Conservation (phyloP, 1,140 invertebrate genomes). For the Drosophila kepulauana region DNA sequence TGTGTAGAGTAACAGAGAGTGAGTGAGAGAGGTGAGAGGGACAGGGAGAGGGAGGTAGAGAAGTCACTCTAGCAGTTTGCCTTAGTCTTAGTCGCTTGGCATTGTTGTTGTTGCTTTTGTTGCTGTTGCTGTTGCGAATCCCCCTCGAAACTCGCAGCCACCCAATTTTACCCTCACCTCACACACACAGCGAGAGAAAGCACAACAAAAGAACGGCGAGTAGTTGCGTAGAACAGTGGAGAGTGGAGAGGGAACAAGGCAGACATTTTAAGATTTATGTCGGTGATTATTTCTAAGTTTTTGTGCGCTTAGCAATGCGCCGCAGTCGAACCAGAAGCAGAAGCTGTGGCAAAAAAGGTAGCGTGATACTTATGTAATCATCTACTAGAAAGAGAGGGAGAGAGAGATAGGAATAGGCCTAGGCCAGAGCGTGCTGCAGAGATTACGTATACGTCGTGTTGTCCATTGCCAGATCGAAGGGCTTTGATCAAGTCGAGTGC, state of each 20-base stretch:
- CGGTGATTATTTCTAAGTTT: constrained; percentile 85
- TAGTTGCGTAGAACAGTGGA: constrained; percentile 53
- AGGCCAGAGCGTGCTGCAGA: background rate
- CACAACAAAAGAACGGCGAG: constrained; percentile 54
- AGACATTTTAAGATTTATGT: constrained; percentile 83
- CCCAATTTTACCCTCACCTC: background rate
- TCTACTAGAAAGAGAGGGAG: background rate
- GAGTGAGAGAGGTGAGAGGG: background rate
- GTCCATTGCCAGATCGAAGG: background rate
- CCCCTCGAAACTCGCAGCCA: too few species aligned
- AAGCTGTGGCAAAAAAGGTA: constrained; percentile 10
- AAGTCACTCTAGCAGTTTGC: background rate
- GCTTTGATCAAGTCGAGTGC: background rate
- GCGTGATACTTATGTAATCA: background rate
- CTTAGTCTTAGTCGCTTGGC: constrained; percentile 1
- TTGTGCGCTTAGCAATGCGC: constrained; percentile 74
- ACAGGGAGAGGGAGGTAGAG: background rate
- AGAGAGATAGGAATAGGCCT: too few species aligned
- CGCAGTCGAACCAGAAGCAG: constrained; percentile 1
- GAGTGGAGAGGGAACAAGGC: constrained; percentile 6
- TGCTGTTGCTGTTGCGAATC: background rate
- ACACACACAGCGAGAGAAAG: constrained; percentile 1
- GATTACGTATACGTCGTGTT: constrained; percentile 22
- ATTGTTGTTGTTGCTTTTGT: background rate
- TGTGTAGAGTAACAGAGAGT: too few species aligned